A percentile compares a stretch with the other conserved stretches of the same genome.
Conservation (phyloP, 2,888 invertebrate species). For the Crematogaster levior region DNA sequence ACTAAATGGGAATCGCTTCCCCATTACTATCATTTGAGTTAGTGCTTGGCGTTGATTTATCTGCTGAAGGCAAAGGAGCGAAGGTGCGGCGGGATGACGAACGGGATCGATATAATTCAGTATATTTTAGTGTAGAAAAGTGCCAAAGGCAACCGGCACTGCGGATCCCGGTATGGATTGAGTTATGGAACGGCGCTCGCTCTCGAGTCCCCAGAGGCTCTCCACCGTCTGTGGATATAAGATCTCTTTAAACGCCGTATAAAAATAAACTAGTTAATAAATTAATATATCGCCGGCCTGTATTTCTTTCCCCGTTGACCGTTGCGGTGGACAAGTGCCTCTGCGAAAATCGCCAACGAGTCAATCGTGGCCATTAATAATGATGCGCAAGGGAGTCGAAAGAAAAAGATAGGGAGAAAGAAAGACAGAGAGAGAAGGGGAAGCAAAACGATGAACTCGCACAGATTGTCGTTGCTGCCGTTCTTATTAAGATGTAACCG, state of each 20-base stretch:
- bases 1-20: constrained; percentile 50
- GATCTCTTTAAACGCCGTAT: constrained; percentile 71
- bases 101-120: constrained; percentile 61
- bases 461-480: constrained; percentile 62
- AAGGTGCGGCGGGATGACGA: constrained; percentile 30
- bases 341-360: constrained; percentile 77
- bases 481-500: constrained; percentile 78
- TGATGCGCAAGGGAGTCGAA: constrained; percentile 38
- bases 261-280: constrained; percentile 82
- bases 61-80: not conserved
- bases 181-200: constrained; percentile 75
- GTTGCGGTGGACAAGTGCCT: constrained; percentile 71
- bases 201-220: constrained; percentile 67
- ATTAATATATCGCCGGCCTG: constrained; percentile 82
- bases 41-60: constrained; percentile 30
- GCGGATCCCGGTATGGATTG: constrained; percentile 74
- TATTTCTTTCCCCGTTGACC: constrained; percentile 63
- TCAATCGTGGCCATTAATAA: constrained; percentile 76
- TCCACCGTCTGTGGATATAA: constrained; percentile 62
- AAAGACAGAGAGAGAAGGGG: constrained; percentile 59
- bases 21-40: constrained; percentile 64
- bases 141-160: constrained; percentile 66
- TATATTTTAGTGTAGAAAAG: constrained; percentile 67
- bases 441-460: constrained; percentile 71
- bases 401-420: constrained; percentile 59